Evolutionary conservation across 1,140 invertebrate genomes (phyloP), one percentile per base, ranked within the genome.

Genomic region (Arion vulgaris): DNA sequence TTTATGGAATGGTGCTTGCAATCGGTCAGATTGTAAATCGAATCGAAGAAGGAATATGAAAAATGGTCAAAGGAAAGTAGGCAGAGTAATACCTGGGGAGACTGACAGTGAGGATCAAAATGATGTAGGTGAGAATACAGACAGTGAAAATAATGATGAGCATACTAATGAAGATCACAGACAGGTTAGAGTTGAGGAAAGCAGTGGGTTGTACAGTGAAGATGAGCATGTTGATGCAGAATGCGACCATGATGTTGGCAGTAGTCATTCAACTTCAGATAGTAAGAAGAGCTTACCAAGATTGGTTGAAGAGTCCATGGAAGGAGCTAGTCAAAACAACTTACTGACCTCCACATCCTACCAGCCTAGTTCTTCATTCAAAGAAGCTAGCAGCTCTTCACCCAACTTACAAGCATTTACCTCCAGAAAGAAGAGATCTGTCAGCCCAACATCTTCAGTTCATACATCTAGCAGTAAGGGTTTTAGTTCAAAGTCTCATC

Each of bases 1-100:
- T 39, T 74, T 81, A 32, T 81, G 80, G 80, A 71, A 71, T 38
- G 80, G 80, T 2, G 80, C 80, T 34, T 81, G 80, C 71, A 81
- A 81, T 74, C 41, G 80, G 34, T 81, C 80, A 62, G 80, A 81
- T 36, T 81, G 69, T 17, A 81, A 51, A 57, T 36, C 80, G 11
- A 81, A 81, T 36, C 68, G 80, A 1, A 51, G 80, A 9, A 34
- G 80, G 36, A 81, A 81, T 62, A 81, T 73, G 68, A 81, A 81
- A 74, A 81, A 81, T 34, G 80, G 80, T 7, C 28, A 72, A 17
- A 66, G 45, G 5, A 36, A 81, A 38, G 19, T 23, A 15, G 32
- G 32, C 26, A 38, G 57, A 36, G 53, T 32, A 23, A 66, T 7
- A 66, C 62, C n/a, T 32, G n/a, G 1, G 28, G 5, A 66, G 2